Evolutionary conservation across 53 echinoderm and acorn worm species (phyloP), one percentile per base, ranked within the genome.

Genomic region (Zoroaster sp.): DNA sequence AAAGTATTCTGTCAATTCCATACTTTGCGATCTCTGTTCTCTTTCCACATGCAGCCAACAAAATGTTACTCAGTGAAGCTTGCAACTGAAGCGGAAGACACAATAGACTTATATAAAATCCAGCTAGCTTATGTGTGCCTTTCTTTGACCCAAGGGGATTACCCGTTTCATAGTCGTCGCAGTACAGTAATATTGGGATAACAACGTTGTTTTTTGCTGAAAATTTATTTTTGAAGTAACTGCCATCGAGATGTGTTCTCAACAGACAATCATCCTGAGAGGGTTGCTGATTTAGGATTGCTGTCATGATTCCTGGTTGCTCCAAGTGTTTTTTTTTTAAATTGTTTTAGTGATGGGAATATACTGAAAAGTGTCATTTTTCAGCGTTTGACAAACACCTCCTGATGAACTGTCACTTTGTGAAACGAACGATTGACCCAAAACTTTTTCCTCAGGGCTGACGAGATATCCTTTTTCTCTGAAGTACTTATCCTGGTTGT

Each of bases 141-240:
- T 89, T 89, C 40, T 77, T 92, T 18, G 89, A 83, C 30, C 92
- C 88, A 1, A 92, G 69, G 42, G 92, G 92, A 82, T 92, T 92
- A 11, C 83, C 92, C 18, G 83, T 53, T 88, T 92, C 88, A 88
- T 88, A 88, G 38, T 92, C 92, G 74, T 92, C 88, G 43, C 75
- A 46, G 54, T 92, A 92, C 52, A 92, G 37, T 21, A 91, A 86
- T 30, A 90, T 35, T 25, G 90, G 90, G 45, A 83, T 83, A 7
- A 88, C 41, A 51, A 89, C 32, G n/a, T 52, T 31, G 35, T 49
- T 54, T 40, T 37, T 17, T 2, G 38, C 42, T 21, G 79, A 41
- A 87, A 73, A 78, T 80, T 87, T 88, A 70, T 17, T 65, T n/a
- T 92, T 80, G 40, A 51, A 88, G 66, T 88, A 88, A 68, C 37